Percentiles rank a stretch among this genome's conserved stretches.
Evolutionary conservation across 2,888 invertebrate species (phyloP).

Genomic region (Euplexia lucipara): DNA sequence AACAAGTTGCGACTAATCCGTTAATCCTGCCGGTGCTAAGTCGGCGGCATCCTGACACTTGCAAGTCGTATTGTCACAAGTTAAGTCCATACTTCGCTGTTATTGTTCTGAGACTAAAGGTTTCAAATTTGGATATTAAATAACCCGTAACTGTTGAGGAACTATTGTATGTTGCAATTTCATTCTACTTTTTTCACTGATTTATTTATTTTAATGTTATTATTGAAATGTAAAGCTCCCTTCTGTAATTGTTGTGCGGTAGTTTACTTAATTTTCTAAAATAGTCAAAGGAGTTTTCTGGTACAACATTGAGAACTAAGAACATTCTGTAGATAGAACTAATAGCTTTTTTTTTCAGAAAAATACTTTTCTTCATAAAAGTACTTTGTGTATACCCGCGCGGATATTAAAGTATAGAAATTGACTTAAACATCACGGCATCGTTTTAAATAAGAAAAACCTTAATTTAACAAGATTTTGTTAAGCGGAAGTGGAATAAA

Average conservation of each 20-base stretch:
- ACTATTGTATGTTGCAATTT: slow-evolving; percentile 35
- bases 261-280: not conserved
- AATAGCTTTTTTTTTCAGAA: too few species aligned
- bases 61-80: slow-evolving; percentile 61
- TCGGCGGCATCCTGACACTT: slow-evolving; percentile 54
- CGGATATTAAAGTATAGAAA: slow-evolving; percentile 17
- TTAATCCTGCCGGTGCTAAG: slow-evolving; percentile 57
- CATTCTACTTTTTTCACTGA: not conserved
- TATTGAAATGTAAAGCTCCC: slow-evolving; percentile 8
- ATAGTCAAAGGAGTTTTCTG: not conserved
- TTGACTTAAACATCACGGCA: slow-evolving; percentile 19
- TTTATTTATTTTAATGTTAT: too few species aligned
- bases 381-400: too few species aligned
- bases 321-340: not conserved
- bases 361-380: too few species aligned
- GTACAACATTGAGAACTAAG: not conserved
- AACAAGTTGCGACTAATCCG: slow-evolving; percentile 58
- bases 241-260: slow-evolving; percentile 6
- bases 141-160: slow-evolving; percentile 42
- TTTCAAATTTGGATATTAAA: slow-evolving; percentile 55
- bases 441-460: not conserved
- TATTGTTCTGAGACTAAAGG: slow-evolving; percentile 60
- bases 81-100: slow-evolving; percentile 57
- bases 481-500: not conserved
- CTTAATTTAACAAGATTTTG: not conserved